Percentiles rank a stretch among this genome's conserved stretches.
Evolutionary conservation across 2,888 invertebrate genomes (phyloP).

Genomic region (Eristalinus sepulchralis): DNA sequence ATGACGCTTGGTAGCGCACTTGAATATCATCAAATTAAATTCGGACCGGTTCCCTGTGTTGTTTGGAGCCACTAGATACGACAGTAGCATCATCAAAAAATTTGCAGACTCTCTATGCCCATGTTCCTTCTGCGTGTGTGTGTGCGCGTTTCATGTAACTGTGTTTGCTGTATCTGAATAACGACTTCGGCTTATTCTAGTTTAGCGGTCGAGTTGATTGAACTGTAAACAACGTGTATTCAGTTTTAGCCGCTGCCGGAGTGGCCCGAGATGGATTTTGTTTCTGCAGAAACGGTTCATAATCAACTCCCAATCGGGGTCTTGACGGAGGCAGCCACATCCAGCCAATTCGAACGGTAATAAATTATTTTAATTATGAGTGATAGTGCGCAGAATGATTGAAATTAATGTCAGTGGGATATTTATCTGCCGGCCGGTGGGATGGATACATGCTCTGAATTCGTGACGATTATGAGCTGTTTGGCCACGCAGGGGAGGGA

Average conservation of each 20-base stretch:
- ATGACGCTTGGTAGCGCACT: conserved; percentile 44
- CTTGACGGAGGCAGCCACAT: neutral
- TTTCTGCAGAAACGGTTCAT: conserved; percentile 19
- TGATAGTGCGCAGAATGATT: conserved; percentile 57
- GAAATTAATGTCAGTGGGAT: conserved; percentile 63
- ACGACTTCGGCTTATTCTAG: conserved; percentile 41
- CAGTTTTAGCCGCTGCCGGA: conserved; percentile 44
- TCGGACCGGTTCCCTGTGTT: conserved; percentile 52
- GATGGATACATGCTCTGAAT: conserved; percentile 20
- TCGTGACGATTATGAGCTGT: neutral
- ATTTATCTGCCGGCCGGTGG: conserved; percentile 9
- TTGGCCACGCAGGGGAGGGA: neutral
- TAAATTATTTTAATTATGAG: conserved; percentile 67
- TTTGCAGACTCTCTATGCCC: conserved; percentile 27
- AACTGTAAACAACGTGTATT: conserved; percentile 67
- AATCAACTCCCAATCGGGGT: neutral
- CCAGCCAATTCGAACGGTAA: conserved; percentile 54
- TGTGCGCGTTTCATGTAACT: conserved; percentile 2
- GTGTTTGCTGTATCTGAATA: conserved; percentile 11
- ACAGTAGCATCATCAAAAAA: conserved; percentile 36
- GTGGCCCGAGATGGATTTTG: conserved; percentile 18
- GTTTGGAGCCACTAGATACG: conserved; percentile 24
- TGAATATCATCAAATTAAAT: conserved; percentile 61
- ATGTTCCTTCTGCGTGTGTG: neutral
- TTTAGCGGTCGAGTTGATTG: conserved; percentile 63